phyloP scores from a whole-genome alignment of 1,140 invertebrate species.

The Trichomalopsis sarcophagae region DNA sequence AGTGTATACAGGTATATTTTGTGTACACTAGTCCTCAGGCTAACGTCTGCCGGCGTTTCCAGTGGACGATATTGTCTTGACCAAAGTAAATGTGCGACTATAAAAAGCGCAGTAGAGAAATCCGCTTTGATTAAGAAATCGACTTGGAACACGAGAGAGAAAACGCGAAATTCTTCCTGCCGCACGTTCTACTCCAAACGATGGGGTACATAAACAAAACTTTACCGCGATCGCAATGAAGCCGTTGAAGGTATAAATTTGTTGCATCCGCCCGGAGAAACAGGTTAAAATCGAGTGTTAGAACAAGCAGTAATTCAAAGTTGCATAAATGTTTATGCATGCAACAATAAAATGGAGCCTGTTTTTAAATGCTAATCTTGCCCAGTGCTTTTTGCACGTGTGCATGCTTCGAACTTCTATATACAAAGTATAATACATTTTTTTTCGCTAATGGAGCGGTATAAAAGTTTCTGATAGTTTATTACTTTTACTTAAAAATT shows the following conservation, averaged over 20 bases:
- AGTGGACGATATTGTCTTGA: neutral
- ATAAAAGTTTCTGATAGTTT: neutral
- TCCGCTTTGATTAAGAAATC: neutral
- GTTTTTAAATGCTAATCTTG: neutral
- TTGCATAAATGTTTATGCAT: slow-evolving; percentile 36
- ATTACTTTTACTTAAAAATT: too few species aligned
- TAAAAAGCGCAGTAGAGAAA: neutral
- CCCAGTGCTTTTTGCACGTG: neutral
- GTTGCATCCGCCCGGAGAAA: slow-evolving; percentile 1
- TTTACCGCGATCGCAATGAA: neutral
- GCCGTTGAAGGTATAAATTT: slow-evolving; percentile 1
- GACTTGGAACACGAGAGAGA: neutral
- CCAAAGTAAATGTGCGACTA: neutral
- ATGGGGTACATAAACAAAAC: slow-evolving; percentile 11
- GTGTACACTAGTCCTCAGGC: too few species aligned
- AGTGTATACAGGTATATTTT: too few species aligned
- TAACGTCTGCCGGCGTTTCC: neutral
- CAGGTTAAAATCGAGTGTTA: slow-evolving; percentile 12
- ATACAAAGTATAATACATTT: neutral
- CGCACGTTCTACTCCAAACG: neutral
- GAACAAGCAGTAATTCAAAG: neutral
- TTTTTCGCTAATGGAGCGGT: neutral
- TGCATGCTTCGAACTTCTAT: neutral
- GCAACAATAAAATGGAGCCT: slow-evolving; percentile 11
- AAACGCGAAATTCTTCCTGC: neutral